These are phyloP conservation scores for Aplysia californica DNA, from an alignment of 1,140 invertebrate species.

Conservation along the genomic window DNA sequence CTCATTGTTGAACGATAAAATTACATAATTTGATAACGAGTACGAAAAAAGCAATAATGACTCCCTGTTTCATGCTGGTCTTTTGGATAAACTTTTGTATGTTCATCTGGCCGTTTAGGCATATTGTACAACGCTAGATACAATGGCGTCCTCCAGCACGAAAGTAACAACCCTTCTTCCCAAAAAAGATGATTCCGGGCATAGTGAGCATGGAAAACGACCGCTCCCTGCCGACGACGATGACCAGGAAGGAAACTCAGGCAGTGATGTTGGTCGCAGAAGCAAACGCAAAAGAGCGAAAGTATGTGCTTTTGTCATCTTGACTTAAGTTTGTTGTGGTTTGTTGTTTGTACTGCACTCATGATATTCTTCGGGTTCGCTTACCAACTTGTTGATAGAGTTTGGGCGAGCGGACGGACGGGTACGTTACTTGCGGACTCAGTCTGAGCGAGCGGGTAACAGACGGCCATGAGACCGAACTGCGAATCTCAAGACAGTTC, in stretches of 20 bases:
- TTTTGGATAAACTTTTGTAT: too few relatives aligned
- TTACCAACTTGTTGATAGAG: too few relatives aligned
- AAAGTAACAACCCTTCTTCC: slow-evolving; percentile 25
- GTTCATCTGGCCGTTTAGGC: background rate
- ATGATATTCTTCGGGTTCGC: too few relatives aligned
- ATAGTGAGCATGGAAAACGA: slow-evolving; percentile 1
- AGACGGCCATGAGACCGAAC: too few relatives aligned
- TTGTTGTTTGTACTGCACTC: background rate
- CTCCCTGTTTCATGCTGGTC: too few relatives aligned
- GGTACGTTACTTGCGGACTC: too few relatives aligned
- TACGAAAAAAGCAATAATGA: too few relatives aligned
- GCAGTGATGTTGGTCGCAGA: slow-evolving; percentile 7
- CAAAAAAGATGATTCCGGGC: slow-evolving; percentile 14
- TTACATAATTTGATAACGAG: too few relatives aligned
- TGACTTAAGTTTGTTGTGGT: background rate
- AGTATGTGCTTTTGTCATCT: background rate
- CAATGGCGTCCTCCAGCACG: slow-evolving; percentile 7
- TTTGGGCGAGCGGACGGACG: too few relatives aligned
- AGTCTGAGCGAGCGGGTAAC: too few relatives aligned
- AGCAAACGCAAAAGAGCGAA: slow-evolving; percentile 25
- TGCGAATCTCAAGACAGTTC: too few relatives aligned
- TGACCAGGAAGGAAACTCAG: background rate
- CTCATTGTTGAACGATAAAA: too few relatives aligned
- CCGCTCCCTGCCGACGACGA: slow-evolving; percentile 8
- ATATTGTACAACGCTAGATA: background rate